phyloP scores from a whole-genome alignment of 64 coral and sea anemone species.

The Porites australiensis region DNA sequence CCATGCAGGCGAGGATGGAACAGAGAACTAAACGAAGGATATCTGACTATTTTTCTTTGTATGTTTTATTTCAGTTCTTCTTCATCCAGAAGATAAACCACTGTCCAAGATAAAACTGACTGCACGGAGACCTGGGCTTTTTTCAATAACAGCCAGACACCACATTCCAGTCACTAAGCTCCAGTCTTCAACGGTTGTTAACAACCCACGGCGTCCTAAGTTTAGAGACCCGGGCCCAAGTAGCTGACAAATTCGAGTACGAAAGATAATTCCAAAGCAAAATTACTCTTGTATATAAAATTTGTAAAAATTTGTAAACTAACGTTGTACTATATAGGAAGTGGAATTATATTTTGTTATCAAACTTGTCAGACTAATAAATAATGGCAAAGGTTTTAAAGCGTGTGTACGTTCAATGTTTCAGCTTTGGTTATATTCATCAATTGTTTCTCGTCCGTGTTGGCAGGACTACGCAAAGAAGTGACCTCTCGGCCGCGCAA shows the following conservation, averaged over 20 bases:
- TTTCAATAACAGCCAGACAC: slow-evolving; percentile 59
- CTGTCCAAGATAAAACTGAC: slow-evolving; percentile 52
- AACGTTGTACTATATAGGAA: too few relatives aligned
- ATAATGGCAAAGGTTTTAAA: background rate
- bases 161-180: slow-evolving; percentile 32
- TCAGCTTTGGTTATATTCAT: too few relatives aligned
- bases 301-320: background rate
- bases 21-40: background rate
- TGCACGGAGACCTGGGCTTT: slow-evolving; percentile 52
- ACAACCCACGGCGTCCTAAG: background rate
- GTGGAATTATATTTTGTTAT: background rate
- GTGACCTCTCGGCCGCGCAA: too few relatives aligned
- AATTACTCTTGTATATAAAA: background rate
- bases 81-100: slow-evolving; percentile 90
- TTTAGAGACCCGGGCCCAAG: slow-evolving; percentile 26
- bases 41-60: background rate
- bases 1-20: too few relatives aligned
- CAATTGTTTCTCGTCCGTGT: too few relatives aligned
- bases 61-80: slow-evolving; percentile 62
- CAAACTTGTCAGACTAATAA: background rate
- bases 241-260: background rate
- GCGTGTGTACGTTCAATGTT: too few relatives aligned
- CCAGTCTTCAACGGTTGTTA: slow-evolving; percentile 4
- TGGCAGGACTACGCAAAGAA: too few relatives aligned
- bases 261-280: background rate